Conservation (phyloP, 2,888 invertebrate species). For the Eledone cirrhosa region DNA sequence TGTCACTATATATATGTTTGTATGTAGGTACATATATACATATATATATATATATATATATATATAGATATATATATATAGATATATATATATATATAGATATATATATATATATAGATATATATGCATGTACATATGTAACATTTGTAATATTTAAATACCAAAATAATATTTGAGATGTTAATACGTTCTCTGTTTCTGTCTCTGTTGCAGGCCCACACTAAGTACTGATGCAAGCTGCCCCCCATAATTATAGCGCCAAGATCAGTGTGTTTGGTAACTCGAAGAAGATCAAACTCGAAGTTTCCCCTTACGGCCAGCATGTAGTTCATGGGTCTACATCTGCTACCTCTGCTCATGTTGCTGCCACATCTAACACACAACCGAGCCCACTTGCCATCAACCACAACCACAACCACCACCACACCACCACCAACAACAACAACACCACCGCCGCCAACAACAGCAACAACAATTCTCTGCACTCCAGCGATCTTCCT, state of each 20-base stretch:
- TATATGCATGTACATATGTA: too few species aligned
- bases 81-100: too few species aligned
- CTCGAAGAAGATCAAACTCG: slow-evolving; percentile 60
- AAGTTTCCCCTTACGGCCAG: slow-evolving; percentile 47
- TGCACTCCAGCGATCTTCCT: slow-evolving; percentile 34
- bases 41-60: too few species aligned
- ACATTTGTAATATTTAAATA: too few species aligned
- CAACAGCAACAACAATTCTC: slow-evolving; percentile 38
- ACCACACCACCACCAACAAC: too few species aligned
- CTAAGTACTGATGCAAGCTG: slow-evolving; percentile 59
- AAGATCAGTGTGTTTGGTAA: slow-evolving; percentile 56
- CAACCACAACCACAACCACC: slow-evolving; percentile 35
- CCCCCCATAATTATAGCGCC: slow-evolving; percentile 48
- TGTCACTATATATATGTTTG: too few species aligned
- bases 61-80: too few species aligned
- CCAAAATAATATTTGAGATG: too few species aligned
- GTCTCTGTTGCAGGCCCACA: slow-evolving; percentile 35
- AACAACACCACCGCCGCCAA: too few species aligned
- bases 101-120: too few species aligned
- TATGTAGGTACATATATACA: too few species aligned
- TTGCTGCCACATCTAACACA: slow-evolving; percentile 35
- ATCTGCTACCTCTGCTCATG: slow-evolving; percentile 20
- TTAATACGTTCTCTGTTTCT: slow-evolving; percentile 14
- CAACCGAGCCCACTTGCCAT: slow-evolving; percentile 41
- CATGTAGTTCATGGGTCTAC: slow-evolving; percentile 48